Evolutionary conservation across 2,888 invertebrate species (phyloP), one percentile per base, ranked within the genome.

Genomic region (Esperia sulphurella): DNA sequence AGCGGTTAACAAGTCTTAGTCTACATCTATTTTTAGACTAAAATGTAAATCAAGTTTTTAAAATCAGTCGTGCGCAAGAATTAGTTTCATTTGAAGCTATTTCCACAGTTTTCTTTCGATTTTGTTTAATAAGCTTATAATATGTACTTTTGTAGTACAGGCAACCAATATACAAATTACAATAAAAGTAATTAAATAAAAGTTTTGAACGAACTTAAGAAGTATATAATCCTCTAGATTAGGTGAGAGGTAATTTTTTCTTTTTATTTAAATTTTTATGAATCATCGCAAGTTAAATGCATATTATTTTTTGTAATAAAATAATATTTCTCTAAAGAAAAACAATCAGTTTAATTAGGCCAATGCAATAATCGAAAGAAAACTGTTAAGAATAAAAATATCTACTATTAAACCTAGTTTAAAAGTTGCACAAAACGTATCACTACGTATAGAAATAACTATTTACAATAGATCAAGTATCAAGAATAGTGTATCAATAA

Each of bases 401-500:
- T 48, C 14, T 44, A 38, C 14, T 58, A 62, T 37, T 45, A 46
- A 63, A 43, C 13, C 59, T 66, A 64, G 48, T 52, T 53, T 51
- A 55, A 54, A 55, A 54, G 45, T 65, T 66, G 63, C 65, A 68
- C 62, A 68, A 58, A 65, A 63, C 59, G 57, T 29, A 61, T 58
- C 64, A 63, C 65, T 70, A 69, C 68, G 55, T 63, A 69, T 69
- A 74, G 75, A 78, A 72, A 70, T 54, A 47, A 45, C 14, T 83
- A 83, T 85, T 70, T 83, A 86, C 84, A 87, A 83, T 74, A 85
- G 83, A 65, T 59, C 61, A 63, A 74, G 80, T 88, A 87, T 87
- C 87, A 88, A 88, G 85, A 88, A 85, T 88, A 86, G 58, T 58
- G 61, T 60, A 54, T 53, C 46, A 54, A n/a, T 57, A 57, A 57